Base-by-base conservation (phyloP, 35 echinoderm and acorn worm genomes). In the Apostichopus parvimensis region DNA sequence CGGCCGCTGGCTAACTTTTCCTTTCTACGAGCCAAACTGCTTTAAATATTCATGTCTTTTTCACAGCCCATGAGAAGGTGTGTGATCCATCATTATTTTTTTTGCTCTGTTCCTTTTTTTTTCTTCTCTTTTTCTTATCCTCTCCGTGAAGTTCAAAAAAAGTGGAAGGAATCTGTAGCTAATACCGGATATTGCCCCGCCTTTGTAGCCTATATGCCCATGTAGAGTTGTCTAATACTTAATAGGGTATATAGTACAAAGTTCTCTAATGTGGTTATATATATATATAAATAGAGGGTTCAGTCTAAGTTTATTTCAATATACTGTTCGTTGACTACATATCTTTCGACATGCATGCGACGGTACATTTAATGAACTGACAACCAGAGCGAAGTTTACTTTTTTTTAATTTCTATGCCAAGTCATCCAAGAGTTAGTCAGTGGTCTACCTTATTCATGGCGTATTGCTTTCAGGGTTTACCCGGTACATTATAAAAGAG, bases 1-100 rank as follows among this genome's bases (percentile, higher is more conserved):
- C 81, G 81, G 81, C 81, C 81, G 81, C 81, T 84, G 81, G 81
- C 81, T 84, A 84, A 84, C 81, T 84, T 57, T 25, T 59, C 58
- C 81, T 59, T 59, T 84, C 54, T 58, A 84, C 81, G 81, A 84
- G 81, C 81, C 81, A 58, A 84, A 84, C 81, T 84, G 54, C 79
- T 82, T 82, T 57, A 84, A 84, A 84, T 84, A 84, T 84, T 84
- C 81, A 84, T 84, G 81, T 59, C 81, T 84, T 84, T 84, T 84
- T 84, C 81, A 84, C 81, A 84, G 81, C 81, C 81, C 81, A 84
- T 58, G 81, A 84, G 81, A 84, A 84, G 81, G 81, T 82, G 53
- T 82, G 79, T 56, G 54, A 82, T 82, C 79, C 79, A 82, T 82
- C 79, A 82, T 68, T 68, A 68, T 82, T 82, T 82, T 55, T 54